A percentile compares a stretch with the other conserved stretches of the same genome.
Evolutionary conservation across 2,113 vertebrate species (phyloP).

Genomic region (Salminus brasiliensis): DNA sequence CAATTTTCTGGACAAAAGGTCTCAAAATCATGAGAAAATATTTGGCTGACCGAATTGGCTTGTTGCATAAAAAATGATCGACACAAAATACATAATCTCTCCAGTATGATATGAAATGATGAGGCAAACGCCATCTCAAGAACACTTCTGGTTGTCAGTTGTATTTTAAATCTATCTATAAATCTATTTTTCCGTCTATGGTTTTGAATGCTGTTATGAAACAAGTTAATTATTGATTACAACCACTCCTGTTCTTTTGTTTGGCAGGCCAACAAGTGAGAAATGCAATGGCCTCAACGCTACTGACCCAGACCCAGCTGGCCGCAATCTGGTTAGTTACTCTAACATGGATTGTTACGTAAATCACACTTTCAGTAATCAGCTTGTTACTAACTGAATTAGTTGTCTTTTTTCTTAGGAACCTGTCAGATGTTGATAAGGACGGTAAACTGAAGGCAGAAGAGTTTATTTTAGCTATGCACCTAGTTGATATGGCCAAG

Average conservation of each 20-base stretch:
- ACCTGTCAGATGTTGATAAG: constrained; percentile 89
- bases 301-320: constrained; percentile 92
- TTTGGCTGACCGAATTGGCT: too few relatives aligned
- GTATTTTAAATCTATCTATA: too few relatives aligned
- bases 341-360: background rate
- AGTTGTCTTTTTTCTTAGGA: constrained; percentile 77
- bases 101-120: too few relatives aligned
- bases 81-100: too few relatives aligned
- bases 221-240: background rate
- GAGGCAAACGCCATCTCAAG: too few relatives aligned
- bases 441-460: constrained; percentile 94
- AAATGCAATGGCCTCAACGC: constrained; percentile 89
- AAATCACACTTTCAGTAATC: background rate
- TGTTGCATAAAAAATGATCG: too few relatives aligned
- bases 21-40: too few relatives aligned
- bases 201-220: too few relatives aligned
- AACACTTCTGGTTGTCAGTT: too few relatives aligned
- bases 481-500: constrained; percentile 92
- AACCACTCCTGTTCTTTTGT: background rate
- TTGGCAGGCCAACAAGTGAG: constrained; percentile 91
- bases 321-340: constrained; percentile 93
- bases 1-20: too few relatives aligned
- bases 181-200: too few relatives aligned
- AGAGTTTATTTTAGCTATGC: constrained; percentile 98
- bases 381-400: too few relatives aligned